Evolutionary conservation across 2,113 vertebrate genomes (phyloP).

Genomic region (Oreochromis spilurus): DNA sequence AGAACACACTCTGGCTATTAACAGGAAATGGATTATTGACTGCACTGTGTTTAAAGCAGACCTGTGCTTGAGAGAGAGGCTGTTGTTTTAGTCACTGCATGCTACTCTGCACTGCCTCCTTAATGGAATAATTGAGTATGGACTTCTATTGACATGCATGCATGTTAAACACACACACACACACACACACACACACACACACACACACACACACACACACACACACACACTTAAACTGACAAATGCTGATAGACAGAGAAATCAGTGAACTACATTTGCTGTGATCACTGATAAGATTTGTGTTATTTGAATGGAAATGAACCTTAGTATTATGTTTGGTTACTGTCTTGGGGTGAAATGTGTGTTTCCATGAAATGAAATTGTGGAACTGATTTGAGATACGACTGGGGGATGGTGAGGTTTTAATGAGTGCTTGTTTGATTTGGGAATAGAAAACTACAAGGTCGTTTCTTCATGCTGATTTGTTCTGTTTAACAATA

Average conservation of each 20-base stretch:
- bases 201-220: background rate
- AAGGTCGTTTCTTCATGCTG: slow-evolving; percentile 17
- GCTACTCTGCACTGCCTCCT: slow-evolving; percentile 35
- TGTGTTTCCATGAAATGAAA: slow-evolving; percentile 58
- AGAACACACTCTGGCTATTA: slow-evolving; percentile 9
- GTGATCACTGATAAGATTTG: slow-evolving; percentile 65
- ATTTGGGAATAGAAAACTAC: slow-evolving; percentile 73
- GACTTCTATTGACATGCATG: slow-evolving; percentile 55
- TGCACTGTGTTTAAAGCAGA: slow-evolving; percentile 53
- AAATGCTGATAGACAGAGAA: slow-evolving; percentile 25
- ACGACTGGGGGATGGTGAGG: slow-evolving; percentile 16
- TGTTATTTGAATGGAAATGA: slow-evolving; percentile 76
- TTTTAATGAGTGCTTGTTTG: slow-evolving; percentile 74
- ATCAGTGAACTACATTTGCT: slow-evolving; percentile 17
- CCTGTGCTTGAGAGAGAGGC: slow-evolving; percentile 27
- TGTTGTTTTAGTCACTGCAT: slow-evolving; percentile 63
- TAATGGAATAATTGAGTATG: slow-evolving; percentile 72
- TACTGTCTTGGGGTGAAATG: slow-evolving; percentile 53
- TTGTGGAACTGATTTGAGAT: slow-evolving; percentile 61
- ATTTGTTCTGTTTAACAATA: slow-evolving; percentile 40
- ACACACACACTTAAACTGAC: background rate
- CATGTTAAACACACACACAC: background rate
- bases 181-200: background rate
- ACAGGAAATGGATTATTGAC: slow-evolving; percentile 56
- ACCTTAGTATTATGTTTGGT: slow-evolving; percentile 61